These are phyloP conservation scores for Euplexia lucipara DNA, from an alignment of 2,888 invertebrate species.

Conservation along the genomic window DNA sequence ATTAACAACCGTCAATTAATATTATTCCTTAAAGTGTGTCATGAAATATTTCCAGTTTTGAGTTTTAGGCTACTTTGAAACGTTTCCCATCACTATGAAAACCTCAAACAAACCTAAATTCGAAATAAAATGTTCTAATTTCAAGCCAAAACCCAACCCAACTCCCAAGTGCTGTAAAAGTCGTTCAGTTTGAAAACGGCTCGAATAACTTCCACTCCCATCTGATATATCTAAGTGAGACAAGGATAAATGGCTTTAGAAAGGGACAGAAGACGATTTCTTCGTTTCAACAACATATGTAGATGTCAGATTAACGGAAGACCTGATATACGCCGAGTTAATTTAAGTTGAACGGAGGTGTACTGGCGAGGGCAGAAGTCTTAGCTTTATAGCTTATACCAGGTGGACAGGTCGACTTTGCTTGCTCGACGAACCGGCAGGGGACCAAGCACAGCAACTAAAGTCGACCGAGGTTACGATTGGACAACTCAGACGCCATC, in stretches of 20 bases:
- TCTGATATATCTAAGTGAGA: conserved; percentile 66
- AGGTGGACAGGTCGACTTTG: too few relatives aligned
- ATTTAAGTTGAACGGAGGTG: conserved; percentile 78
- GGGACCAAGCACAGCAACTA: background rate
- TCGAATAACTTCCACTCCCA: conserved; percentile 63
- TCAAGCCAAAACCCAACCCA: conserved; percentile 53
- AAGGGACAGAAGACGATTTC: conserved; percentile 65
- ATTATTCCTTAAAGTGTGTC: too few relatives aligned
- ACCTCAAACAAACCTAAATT: conserved; percentile 23
- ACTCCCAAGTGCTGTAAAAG: conserved; percentile 60
- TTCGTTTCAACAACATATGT: conserved; percentile 78
- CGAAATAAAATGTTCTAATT: conserved; percentile 57
- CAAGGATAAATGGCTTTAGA: conserved; percentile 67
- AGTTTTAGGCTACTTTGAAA: too few relatives aligned
- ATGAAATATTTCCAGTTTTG: too few relatives aligned
- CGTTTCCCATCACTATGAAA: background rate
- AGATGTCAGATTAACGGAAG: conserved; percentile 80
- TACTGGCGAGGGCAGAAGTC: conserved; percentile 66
- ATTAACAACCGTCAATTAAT: too few relatives aligned
- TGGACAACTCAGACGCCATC: too few relatives aligned
- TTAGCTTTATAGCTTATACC: conserved; percentile 16
- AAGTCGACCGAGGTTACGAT: too few relatives aligned
- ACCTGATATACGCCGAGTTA: conserved; percentile 78
- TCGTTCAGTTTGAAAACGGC: conserved; percentile 52
- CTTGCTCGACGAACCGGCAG: background rate